phyloP scores from a whole-genome alignment of 2,888 invertebrate genomes.

The Malthinus flaveolus region DNA sequence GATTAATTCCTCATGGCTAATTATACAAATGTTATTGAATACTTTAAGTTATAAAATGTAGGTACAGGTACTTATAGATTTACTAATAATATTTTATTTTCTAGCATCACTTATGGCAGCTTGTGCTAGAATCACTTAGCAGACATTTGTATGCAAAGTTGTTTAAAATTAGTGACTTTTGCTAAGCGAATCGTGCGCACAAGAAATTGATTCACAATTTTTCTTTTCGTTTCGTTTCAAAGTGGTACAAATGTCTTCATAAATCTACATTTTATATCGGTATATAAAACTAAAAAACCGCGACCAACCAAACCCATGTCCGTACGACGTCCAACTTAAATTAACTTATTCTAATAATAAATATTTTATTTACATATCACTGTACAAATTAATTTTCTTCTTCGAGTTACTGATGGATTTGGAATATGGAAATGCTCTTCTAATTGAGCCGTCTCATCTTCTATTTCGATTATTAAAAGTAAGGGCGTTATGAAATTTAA shows the following conservation, averaged over 20 bases:
- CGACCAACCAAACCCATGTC: conserved; percentile 27
- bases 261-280: too few relatives aligned
- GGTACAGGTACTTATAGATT: neutral
- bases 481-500: too few relatives aligned
- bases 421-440: too few relatives aligned
- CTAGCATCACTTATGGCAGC: neutral
- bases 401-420: too few relatives aligned
- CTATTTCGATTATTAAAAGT: too few relatives aligned
- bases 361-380: conserved; percentile 29
- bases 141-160: too few relatives aligned
- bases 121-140: too few relatives aligned
- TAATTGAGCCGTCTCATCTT: too few relatives aligned
- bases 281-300: conserved; percentile 3
- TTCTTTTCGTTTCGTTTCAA: neutral
- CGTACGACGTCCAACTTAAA: conserved; percentile 13
- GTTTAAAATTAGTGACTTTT: too few relatives aligned
- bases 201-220: too few relatives aligned
- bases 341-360: conserved; percentile 11
- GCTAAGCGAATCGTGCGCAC: too few relatives aligned
- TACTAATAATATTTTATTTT: neutral
- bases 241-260: neutral
- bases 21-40: neutral
- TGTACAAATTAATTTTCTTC: conserved; percentile 17
- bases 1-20: neutral
- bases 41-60: neutral